Base-by-base conservation (phyloP, 2,888 invertebrate species). In the Tinea semifulvella region DNA sequence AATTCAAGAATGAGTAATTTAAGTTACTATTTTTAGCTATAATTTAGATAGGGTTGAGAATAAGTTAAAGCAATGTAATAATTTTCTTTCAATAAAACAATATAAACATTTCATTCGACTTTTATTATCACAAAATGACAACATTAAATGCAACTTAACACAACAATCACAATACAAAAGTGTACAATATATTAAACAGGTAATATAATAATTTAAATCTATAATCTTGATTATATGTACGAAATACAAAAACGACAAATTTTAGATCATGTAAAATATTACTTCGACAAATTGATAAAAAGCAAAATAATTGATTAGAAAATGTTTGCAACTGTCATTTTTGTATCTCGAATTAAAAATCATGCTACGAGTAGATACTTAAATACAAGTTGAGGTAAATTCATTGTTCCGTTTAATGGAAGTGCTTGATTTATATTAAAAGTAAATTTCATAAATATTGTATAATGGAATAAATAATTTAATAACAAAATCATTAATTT, bases 41-140 rank as follows among this genome's bases (percentile, higher is more conserved):
- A 43, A 26, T 19, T 19, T 47, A 45, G 42, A 45, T 43, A n/a
- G 10, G 22, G n/a, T n/a, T 44, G 20, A 3, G 20, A 16, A 26
- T 36, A 44, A 36, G 36, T 11, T 25, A 36, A 36, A 26, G 8
- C 7, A 17, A 47, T 31, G 31, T 13, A 13, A 14, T 31, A 3
- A 14, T 31, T 2, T 31, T 4, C 31, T 16, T 16, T 56, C 60
- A 65, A 68, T 52, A 53, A 55, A 47, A 52, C 22, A 50, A 3
- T 46, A 51, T 27, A 49, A 60, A 64, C 50, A 53, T 62, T 66
- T 63, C 53, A 56, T 57, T 58, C 48, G 58, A 59, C 50, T 77
- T 77, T 80, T 76, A 76, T 76, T 79, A 76, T 74, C 69, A 76
- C 70, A 76, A 79, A 68, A 65, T 56, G 63, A 77, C 76, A 74